These are phyloP conservation scores for Margarornis squamiger DNA, from an alignment of 2,797 vertebrate genomes.

Conservation along the genomic window DNA sequence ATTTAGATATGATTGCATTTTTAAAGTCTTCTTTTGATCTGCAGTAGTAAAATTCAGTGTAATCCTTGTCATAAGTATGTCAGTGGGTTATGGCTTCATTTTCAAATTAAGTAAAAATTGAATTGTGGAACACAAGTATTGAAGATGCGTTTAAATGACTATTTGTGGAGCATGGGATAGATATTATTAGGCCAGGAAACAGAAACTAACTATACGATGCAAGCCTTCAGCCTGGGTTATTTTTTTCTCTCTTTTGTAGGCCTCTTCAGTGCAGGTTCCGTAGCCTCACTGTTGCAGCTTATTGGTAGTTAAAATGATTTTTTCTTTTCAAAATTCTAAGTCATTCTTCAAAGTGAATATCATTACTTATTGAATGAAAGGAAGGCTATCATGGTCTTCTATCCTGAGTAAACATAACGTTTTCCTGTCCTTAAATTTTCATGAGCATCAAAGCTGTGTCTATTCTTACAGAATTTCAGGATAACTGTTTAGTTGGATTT, in stretches of 20 bases:
- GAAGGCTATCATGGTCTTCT: background rate
- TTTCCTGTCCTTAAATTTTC: background rate
- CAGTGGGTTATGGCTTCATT: background rate
- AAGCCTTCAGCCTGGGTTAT: background rate
- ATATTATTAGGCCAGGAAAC: background rate
- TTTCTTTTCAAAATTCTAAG: background rate
- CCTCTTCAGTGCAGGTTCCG: background rate
- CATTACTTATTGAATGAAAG: background rate
- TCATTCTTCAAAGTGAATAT: background rate
- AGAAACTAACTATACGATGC: background rate
- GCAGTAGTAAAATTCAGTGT: background rate
- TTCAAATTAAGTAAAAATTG: background rate
- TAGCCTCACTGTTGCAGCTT: background rate
- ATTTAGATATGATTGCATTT: background rate
- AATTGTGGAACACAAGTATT: background rate
- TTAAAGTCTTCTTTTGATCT: slow-evolving; percentile 5
- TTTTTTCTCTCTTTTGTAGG: background rate
- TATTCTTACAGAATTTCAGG: background rate
- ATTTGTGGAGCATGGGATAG: background rate
- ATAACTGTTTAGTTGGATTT: background rate
- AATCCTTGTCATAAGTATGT: background rate
- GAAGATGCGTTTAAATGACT: background rate
- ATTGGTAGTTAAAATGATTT: background rate
- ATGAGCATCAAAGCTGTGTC: background rate
- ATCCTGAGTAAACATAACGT: background rate